Base-by-base conservation (phyloP, 2,113 vertebrate genomes). In the Erpornis zantholeuca region DNA sequence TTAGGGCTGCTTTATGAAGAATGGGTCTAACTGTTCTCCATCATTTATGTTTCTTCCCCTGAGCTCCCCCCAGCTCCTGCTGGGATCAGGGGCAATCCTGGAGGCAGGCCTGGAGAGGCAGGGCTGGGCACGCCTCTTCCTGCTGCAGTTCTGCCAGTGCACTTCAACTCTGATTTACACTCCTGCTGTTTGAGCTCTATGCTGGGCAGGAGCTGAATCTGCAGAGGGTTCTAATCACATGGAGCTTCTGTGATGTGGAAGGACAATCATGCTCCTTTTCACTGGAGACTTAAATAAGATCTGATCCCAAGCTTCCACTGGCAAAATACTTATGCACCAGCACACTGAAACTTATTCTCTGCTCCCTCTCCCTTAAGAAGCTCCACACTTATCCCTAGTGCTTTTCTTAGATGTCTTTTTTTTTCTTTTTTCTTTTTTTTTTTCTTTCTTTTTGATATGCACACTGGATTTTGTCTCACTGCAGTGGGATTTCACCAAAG, bases 121-220 rank as follows among this genome's bases (percentile, higher is more conserved):
- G 44, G 20, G 25, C 52, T 52, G 21, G 29, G n/a, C 22, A 25
- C 1, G 3, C 35, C 79, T 18, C 49, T 75, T 68, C 20, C 28
- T 13, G 6, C 31, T 57, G 40, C 50, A 90, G 52, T 81, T 66
- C 24, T 87, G 82, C 75, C 76, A 60, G 44, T 10, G 33, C 49
- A 28, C 42, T 94, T 95, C 92, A 78, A 3, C 49, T 77, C 42
- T 0, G 0, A 79, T 71, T 92, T 78, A 40, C 4, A 10, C 72
- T 81, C 90, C 92, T 71, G 93, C 96, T 94, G 94, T 84, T 90
- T 96, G 95, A 96, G 88, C 65, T 92, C 72, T 78, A 40, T n/a
- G 82, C 80, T 57, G 82, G 27, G 76, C 73, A 71, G 78, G 69
- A 94, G n/a, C 72, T 75, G 88, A 90, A 49, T 93, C 93, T 97